Base-by-base conservation (phyloP, 2,797 vertebrate genomes). In the Chaetophractus vellerosus region DNA sequence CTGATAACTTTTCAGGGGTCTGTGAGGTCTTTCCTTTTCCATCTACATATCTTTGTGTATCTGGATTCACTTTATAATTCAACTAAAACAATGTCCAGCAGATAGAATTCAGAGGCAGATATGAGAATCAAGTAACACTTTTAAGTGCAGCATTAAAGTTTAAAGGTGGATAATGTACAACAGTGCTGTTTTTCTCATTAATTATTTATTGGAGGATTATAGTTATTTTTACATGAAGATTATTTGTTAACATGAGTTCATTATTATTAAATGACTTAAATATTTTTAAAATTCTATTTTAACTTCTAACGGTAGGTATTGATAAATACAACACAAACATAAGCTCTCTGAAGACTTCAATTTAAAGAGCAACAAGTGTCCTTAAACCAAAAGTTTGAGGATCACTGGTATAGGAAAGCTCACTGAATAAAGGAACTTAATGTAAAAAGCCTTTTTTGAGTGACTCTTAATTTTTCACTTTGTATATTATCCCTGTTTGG, bases 181-280 rank as follows among this genome's bases (percentile, higher is more conserved):
- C 23, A 14, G 9, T 78, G n/a, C 19, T 69, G 38, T n/a, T 96
- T 55, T 59, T 94, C 6, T 75, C n/a, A 79, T 12, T 48, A 45
- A 69, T 81, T 84, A 64, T 75, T 74, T n/a, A 80, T 89, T 84
- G 57, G 69, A 28, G 15, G 89, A 72, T 75, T 88, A 63, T 7
- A 26, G 21, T 81, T 18, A n/a, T 57, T 90, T 72, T 89, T 92
- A 8, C 63, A 50, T 74, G 59, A 86, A 93, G 63, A 21, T 38
- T 38, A n/a, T 68, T 66, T 69, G 6, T 81, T 82, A 89, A 88
- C 21, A 59, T n/a, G 36, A 86, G 14, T 85, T 80, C 87, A 52
- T 93, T 92, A 74, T 71, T 84, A 84, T 64, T 93, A 87, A 90
- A 48, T 88, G 26, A 92, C 48, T 76, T 61, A 91, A 86, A 50